Conservation (phyloP, 2,797 vertebrate species). For the Enteromius paludinosus region DNA sequence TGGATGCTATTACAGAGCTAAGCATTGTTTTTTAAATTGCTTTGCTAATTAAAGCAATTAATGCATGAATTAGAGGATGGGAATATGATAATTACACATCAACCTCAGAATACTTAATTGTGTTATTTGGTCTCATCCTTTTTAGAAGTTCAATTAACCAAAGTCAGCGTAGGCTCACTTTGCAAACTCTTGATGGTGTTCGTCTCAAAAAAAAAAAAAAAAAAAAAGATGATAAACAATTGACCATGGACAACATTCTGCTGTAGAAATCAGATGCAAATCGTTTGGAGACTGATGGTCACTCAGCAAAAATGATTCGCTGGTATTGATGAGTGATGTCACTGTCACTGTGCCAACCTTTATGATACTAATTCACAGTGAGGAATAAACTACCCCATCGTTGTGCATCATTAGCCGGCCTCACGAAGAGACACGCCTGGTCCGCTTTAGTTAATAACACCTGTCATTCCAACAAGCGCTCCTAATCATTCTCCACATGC, state of each 20-base stretch:
- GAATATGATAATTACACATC: slow-evolving; percentile 81
- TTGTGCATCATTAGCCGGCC: slow-evolving; percentile 91
- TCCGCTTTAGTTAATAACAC: slow-evolving; percentile 92
- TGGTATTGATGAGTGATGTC: slow-evolving; percentile 87
- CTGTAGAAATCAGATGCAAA: neutral
- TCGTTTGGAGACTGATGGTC: slow-evolving; percentile 3
- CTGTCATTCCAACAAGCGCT: slow-evolving; percentile 84
- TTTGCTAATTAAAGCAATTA: slow-evolving; percentile 84
- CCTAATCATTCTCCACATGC: slow-evolving; percentile 30
- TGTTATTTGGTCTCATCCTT: slow-evolving; percentile 77
- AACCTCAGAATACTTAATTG: slow-evolving; percentile 79
- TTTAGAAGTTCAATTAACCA: slow-evolving; percentile 71
- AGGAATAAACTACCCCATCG: slow-evolving; percentile 84
- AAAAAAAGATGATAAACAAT: neutral
- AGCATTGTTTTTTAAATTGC: slow-evolving; percentile 83
- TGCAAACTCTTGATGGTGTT: neutral
- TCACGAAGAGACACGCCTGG: slow-evolving; percentile 90
- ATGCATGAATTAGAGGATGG: slow-evolving; percentile 77
- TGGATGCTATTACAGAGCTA: slow-evolving; percentile 75
- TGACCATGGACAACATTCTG: neutral
- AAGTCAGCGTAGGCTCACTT: slow-evolving; percentile 30
- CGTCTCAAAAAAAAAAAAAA: neutral
- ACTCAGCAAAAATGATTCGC: slow-evolving; percentile 25
- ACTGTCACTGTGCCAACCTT: slow-evolving; percentile 89
- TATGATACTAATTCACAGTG: slow-evolving; percentile 87